Evolutionary conservation across 2,797 vertebrate genomes (phyloP), one percentile per base, ranked within the genome.

Genomic region (Crocodylus rhombifer): DNA sequence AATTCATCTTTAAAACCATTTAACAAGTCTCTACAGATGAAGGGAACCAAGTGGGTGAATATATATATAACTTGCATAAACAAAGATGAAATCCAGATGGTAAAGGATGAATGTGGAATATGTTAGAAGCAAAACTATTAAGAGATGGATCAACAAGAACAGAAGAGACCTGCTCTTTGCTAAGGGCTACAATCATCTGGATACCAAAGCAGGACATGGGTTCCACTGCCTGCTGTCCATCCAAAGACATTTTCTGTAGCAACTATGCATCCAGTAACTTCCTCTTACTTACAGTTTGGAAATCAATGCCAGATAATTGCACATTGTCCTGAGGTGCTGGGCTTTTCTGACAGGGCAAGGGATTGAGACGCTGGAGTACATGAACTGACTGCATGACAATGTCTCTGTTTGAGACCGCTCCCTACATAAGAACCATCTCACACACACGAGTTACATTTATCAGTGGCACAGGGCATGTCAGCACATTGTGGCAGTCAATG

Each of bases 51-150:
- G 76, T 95, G 94, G 86, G 92, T 95, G 86, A 97, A 91, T 92
- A 51, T 51, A 51, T 42, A 51, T 51, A 75, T 95, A 82, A 90
- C 94, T 96, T 94, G 60, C 63, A 74, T 88, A 92, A 94, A 86
- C 88, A 80, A 79, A 94, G 82, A 96, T 95, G 93, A 96, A 80
- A 96, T 95, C 94, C 96, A 97, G 96, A 96, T 97, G 97, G 94
- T 28, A 73, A 83, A 89, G 92, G 57, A 62, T 1, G 0, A 83
- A 87, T 85, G 90, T 86, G 78, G 92, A 93, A 6, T 5, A 18
- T 21, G 33, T 89, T 82, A 88, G 69, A 95, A 87, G 80, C 58
- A 94, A 91, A 90, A 82, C n/a, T 73, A 26, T 91, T 84, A 86
- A 85, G 79, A 91, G 73, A 8, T 63, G 63, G 65, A 60, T 60